These are phyloP conservation scores for Papilio polyxenes DNA, from an alignment of 1,140 invertebrate genomes.

Conservation along the genomic window DNA sequence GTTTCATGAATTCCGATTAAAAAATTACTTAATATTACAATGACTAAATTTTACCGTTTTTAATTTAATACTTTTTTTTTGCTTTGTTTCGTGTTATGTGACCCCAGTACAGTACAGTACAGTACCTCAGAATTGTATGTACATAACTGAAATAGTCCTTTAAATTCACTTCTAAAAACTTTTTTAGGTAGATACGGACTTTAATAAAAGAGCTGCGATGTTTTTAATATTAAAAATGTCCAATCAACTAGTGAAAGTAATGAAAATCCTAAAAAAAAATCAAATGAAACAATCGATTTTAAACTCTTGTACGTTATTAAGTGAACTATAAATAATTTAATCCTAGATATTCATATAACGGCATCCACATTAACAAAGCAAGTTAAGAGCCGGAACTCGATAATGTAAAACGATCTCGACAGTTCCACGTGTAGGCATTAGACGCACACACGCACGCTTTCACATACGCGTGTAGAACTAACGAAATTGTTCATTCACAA, in stretches of 20 bases:
- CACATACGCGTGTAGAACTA: conserved; percentile 35
- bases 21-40: not conserved
- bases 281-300: not conserved
- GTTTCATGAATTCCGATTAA: conserved; percentile 15
- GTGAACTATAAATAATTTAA: conserved; percentile 20
- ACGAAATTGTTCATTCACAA: conserved; percentile 58
- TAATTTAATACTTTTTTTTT: not conserved
- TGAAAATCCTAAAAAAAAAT: not conserved
- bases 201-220: no score
- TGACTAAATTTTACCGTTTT: not conserved
- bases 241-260: not conserved
- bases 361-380: conserved; percentile 21
- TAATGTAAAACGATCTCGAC: conserved; percentile 27
- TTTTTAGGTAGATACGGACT: not conserved
- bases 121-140: no score
- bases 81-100: no score
- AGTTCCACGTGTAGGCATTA: not conserved
- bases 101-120: no score
- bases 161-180: no score
- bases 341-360: conserved; percentile 15
- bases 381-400: conserved; percentile 34
- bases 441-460: conserved; percentile 37
- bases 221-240: not conserved
- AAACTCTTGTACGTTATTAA: conserved; percentile 20
- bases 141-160: no score